A percentile compares a stretch with the other conserved stretches of the same genome.
phyloP scores from a whole-genome alignment of 2,797 vertebrate species.

The Xyrichtys novacula region DNA sequence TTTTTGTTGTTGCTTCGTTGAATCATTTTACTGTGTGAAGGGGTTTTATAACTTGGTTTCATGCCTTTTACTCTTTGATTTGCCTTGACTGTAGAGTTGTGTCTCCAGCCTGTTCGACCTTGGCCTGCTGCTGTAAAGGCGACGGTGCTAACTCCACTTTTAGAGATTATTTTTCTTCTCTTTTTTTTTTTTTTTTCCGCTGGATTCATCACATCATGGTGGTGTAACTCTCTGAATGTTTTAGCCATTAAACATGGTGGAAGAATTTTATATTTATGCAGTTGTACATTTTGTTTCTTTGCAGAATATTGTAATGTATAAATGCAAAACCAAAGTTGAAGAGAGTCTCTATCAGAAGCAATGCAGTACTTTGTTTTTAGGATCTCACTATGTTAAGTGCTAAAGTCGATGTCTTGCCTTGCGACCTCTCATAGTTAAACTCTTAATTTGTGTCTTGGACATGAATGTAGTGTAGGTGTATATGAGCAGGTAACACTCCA shows the following conservation, averaged over 20 bases:
- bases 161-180: slow-evolving; percentile 49
- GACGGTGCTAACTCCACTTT: slow-evolving; percentile 82
- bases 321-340: slow-evolving; percentile 95
- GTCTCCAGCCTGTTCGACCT: slow-evolving; percentile 76
- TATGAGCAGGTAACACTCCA: slow-evolving; percentile 36
- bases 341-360: slow-evolving; percentile 89
- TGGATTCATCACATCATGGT: slow-evolving; percentile 86
- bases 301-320: slow-evolving; percentile 96
- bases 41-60: slow-evolving; percentile 82
- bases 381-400: slow-evolving; percentile 86
- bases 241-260: slow-evolving; percentile 93
- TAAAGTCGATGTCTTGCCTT: slow-evolving; percentile 89
- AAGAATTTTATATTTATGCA: slow-evolving; percentile 98
- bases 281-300: slow-evolving; percentile 97
- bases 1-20: slow-evolving; percentile 55
- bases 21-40: slow-evolving; percentile 77
- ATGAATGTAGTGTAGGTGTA: slow-evolving; percentile 57
- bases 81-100: slow-evolving; percentile 80
- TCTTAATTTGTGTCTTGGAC: slow-evolving; percentile 80
- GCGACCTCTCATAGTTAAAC: slow-evolving; percentile 85
- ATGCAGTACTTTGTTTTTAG: slow-evolving; percentile 86
- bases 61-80: slow-evolving; percentile 75
- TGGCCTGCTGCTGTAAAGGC: slow-evolving; percentile 71
- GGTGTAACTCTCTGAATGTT: slow-evolving; percentile 93
- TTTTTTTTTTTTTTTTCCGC: slow-evolving; percentile 64